These are phyloP conservation scores for Babylonia areolata DNA, from an alignment of 1,140 invertebrate species.

Conservation along the genomic window DNA sequence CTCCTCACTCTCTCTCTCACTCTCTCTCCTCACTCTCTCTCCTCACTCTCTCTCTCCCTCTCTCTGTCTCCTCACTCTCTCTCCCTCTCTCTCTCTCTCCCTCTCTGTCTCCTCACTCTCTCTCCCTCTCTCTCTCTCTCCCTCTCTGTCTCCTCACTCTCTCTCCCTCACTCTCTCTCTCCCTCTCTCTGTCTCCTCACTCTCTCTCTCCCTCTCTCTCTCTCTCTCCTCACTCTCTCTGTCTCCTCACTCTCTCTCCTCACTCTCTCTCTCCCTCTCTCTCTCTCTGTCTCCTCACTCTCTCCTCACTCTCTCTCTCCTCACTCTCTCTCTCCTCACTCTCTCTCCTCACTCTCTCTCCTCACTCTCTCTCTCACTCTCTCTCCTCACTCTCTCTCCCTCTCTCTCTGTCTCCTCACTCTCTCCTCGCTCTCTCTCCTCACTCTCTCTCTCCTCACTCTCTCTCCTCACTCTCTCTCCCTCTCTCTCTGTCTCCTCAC, in stretches of 20 bases:
- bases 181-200: too few relatives aligned
- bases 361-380: not conserved
- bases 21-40: not conserved
- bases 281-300: not conserved
- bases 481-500: not conserved
- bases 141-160: too few relatives aligned
- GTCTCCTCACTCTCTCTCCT: not conserved
- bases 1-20: not conserved
- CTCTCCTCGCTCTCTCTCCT: not conserved
- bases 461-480: not conserved
- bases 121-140: too few relatives aligned
- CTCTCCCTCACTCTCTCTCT: not conserved
- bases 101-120: not conserved
- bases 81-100: not conserved
- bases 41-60: too few relatives aligned
- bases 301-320: not conserved
- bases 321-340: not conserved
- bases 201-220: not conserved
- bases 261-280: not conserved
- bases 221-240: not conserved
- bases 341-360: not conserved
- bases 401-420: too few relatives aligned
- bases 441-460: not conserved
- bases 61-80: not conserved
- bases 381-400: not conserved